Base-by-base conservation (phyloP, 2,797 vertebrate genomes). In the Acanthurus lineatus region DNA sequence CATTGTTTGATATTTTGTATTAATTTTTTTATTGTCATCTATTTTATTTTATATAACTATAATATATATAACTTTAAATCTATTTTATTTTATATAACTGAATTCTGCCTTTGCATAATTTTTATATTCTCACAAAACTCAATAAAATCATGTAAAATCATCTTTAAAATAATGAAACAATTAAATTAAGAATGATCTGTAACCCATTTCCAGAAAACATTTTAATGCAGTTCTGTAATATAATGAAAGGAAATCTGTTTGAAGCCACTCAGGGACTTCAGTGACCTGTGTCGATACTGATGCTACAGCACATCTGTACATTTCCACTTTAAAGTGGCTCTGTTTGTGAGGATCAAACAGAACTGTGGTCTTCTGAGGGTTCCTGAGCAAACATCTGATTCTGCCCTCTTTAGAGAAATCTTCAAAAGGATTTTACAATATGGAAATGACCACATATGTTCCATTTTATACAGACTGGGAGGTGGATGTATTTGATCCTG, bases 251-350 rank as follows among this genome's bases (percentile, higher is more conserved):
- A 22, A 52, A 20, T 51, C 49, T 73, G 70, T 90, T 83, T 85
- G 81, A 87, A 86, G 85, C 40, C 61, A 12, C 47, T 53, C 35
- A n/a, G 28, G 79, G 84, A 56, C 64, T 67, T 67, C 49, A 47
- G 70, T 66, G 81, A 80, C 62, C 66, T 45, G 57, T 25, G 76
- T 89, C 84, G 74, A 54, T 69, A 56, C 69, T 60, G 74, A 79
- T 76, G 57, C 69, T 25, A 44, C 68, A 38, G 38, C 73, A 80
- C 87, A 86, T 90, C 84, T 90, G 85, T 85, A 86, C 79, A 93
- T 93, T 93, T 93, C 84, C 90, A 93, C 89, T 86, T 91, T 84
- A 92, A 92, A 93, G 92, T 73, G 74, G 20, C 73, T 83, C 56
- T 47, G 81, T 89, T 90, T 77, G 77, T 58, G 59, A 42, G 63